Conservation (phyloP, 2,797 vertebrate species). For the Syndactyla subalaris region DNA sequence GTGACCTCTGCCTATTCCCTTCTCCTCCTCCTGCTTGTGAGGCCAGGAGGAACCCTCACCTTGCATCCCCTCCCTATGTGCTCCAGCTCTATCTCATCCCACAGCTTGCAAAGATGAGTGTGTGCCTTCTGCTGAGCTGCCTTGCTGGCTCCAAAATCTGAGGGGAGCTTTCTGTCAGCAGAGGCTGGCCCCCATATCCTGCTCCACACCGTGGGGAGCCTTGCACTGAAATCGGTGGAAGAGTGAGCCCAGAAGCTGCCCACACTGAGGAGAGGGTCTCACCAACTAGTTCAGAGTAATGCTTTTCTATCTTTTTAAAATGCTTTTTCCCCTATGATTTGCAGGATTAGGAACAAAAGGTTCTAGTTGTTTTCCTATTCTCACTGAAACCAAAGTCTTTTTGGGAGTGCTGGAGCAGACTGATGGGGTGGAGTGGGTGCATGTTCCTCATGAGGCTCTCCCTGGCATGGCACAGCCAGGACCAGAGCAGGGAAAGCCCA, state of each 20-base stretch:
- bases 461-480: rapidly evolving
- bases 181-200: rapidly evolving
- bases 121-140: not conserved
- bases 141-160: not conserved
- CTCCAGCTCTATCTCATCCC: not conserved
- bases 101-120: not conserved
- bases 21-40: rapidly evolving
- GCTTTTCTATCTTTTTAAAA: not conserved
- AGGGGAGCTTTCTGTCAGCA: not conserved
- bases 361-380: not conserved
- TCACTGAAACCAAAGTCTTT: not conserved
- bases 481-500: not conserved
- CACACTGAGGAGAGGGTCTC: not conserved
- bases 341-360: not conserved
- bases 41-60: not conserved
- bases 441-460: rapidly evolving
- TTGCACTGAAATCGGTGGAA: rapidly evolving
- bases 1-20: not conserved
- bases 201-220: not conserved
- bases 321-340: not conserved
- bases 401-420: not conserved
- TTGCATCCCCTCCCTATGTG: rapidly evolving
- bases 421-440: rapidly evolving
- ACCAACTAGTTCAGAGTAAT: not conserved
- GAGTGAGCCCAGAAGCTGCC: not conserved